A percentile compares a stretch with the other conserved stretches of the same genome.
Evolutionary conservation across 2,113 vertebrate species (phyloP).

Genomic region (Mohoua ochrocephala): DNA sequence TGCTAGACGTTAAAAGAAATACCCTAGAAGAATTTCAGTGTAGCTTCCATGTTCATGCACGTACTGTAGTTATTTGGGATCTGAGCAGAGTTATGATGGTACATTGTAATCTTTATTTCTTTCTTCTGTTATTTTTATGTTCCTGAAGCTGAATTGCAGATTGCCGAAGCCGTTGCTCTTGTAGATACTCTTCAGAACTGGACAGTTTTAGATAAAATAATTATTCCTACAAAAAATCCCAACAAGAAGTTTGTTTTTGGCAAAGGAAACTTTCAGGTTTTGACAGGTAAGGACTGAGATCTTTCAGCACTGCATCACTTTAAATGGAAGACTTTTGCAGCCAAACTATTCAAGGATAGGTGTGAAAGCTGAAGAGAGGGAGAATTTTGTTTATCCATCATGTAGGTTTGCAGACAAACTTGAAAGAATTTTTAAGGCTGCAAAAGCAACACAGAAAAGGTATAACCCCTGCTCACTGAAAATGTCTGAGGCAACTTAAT

Average conservation of each 20-base stretch:
- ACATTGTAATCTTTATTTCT: not conserved
- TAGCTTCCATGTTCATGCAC: not conserved
- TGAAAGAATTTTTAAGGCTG: not conserved
- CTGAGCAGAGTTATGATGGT: not conserved
- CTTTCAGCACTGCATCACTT: not conserved
- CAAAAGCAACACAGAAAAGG: not conserved
- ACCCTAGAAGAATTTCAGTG: not conserved
- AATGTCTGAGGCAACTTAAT: not conserved
- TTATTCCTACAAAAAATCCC: conserved; percentile 83
- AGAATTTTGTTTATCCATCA: not conserved
- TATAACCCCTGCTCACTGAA: not conserved
- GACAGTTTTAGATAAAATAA: conserved; percentile 79
- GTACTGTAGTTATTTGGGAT: not conserved
- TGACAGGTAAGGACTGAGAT: conserved; percentile 78
- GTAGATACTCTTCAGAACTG: conserved; percentile 84
- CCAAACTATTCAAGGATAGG: not conserved
- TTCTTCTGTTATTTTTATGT: not conserved
- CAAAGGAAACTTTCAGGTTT: conserved; percentile 82
- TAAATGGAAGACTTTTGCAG: not conserved
- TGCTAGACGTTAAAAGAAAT: not conserved
- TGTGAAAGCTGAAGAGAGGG: not conserved
- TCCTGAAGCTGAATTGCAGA: conserved; percentile 80
- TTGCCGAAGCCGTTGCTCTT: conserved; percentile 84
- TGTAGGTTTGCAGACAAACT: not conserved
- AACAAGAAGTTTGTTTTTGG: conserved; percentile 83